A percentile compares a stretch with the other conserved stretches of the same genome.
Evolutionary conservation across 2,888 invertebrate genomes (phyloP).

Genomic region (Coenonympha glycerion): DNA sequence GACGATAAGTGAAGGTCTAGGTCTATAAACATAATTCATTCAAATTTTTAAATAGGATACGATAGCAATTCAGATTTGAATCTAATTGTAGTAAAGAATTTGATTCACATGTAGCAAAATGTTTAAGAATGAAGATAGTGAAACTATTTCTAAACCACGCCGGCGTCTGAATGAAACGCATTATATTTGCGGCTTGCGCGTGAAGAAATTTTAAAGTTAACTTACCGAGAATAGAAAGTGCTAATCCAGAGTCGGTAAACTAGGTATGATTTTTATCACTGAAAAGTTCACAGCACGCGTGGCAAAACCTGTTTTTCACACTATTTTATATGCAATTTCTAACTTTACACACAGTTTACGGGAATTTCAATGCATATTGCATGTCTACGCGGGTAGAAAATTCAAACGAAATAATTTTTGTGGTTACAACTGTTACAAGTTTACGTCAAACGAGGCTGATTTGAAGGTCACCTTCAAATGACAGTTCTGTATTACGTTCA

Average conservation of each 20-base stretch:
- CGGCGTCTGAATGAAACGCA: slow-evolving; percentile 36
- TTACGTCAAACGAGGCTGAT: slow-evolving; percentile 56
- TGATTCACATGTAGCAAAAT: not conserved
- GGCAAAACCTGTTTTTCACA: slow-evolving; percentile 38
- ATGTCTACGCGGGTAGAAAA: slow-evolving; percentile 68
- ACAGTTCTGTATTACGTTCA: slow-evolving; percentile 32
- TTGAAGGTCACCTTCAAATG: slow-evolving; percentile 71
- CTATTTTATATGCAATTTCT: slow-evolving; percentile 35
- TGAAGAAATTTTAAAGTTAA: slow-evolving; percentile 36
- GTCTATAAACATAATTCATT: too few species aligned
- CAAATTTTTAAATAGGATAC: too few species aligned
- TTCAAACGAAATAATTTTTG: slow-evolving; percentile 59
- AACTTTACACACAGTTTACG: slow-evolving; percentile 52
- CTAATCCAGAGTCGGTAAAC: slow-evolving; percentile 31
- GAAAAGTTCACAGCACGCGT: slow-evolving; percentile 49
- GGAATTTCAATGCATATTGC: slow-evolving; percentile 42
- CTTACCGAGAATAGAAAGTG: slow-evolving; percentile 43
- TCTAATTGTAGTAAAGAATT: too few species aligned
- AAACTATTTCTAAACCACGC: slow-evolving; percentile 48
- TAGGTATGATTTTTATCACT: slow-evolving; percentile 47
- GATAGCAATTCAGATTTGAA: too few species aligned
- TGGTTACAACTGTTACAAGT: slow-evolving; percentile 43
- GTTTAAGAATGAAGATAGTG: slow-evolving; percentile 17
- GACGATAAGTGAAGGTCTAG: too few species aligned
- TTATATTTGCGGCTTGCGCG: too few species aligned